Percentiles rank a stretch among this genome's conserved stretches.
phyloP scores from a whole-genome alignment of 2,888 invertebrate species.

The Drosophila infuscata region DNA sequence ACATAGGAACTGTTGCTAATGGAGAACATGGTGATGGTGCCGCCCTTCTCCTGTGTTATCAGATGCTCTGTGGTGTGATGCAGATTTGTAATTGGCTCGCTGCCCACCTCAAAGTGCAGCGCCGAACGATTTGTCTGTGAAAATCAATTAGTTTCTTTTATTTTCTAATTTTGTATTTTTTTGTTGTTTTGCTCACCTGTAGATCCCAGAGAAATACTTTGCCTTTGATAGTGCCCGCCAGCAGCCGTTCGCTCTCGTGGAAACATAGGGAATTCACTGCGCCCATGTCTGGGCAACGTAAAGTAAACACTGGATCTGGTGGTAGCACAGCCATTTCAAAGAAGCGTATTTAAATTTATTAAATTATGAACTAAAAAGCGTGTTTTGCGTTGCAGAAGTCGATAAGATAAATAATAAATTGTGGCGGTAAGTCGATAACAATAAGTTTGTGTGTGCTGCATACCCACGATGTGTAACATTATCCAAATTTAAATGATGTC shows the following conservation, averaged over 20 bases:
- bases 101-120: conserved; percentile 88
- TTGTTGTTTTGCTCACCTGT: conserved; percentile 86
- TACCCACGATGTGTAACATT: neutral
- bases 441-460: neutral
- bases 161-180: conserved; percentile 8
- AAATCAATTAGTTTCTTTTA: neutral
- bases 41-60: conserved; percentile 91
- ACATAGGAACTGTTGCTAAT: conserved; percentile 87
- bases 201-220: conserved; percentile 92
- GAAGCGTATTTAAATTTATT: conserved; percentile 18
- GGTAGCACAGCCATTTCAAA: conserved; percentile 88
- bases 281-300: conserved; percentile 89
- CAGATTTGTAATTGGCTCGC: conserved; percentile 85
- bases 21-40: conserved; percentile 89
- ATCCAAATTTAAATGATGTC: neutral
- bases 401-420: conserved; percentile 47
- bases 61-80: conserved; percentile 87
- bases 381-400: conserved; percentile 20
- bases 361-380: conserved; percentile 30
- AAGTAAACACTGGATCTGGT: conserved; percentile 91
- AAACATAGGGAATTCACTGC: conserved; percentile 91
- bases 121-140: conserved; percentile 89
- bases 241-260: conserved; percentile 88
- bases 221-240: conserved; percentile 91
- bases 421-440: conserved; percentile 24